These are phyloP conservation scores for Entomyzon cyanotis DNA, from an alignment of 2,113 vertebrate species.

Conservation along the genomic window DNA sequence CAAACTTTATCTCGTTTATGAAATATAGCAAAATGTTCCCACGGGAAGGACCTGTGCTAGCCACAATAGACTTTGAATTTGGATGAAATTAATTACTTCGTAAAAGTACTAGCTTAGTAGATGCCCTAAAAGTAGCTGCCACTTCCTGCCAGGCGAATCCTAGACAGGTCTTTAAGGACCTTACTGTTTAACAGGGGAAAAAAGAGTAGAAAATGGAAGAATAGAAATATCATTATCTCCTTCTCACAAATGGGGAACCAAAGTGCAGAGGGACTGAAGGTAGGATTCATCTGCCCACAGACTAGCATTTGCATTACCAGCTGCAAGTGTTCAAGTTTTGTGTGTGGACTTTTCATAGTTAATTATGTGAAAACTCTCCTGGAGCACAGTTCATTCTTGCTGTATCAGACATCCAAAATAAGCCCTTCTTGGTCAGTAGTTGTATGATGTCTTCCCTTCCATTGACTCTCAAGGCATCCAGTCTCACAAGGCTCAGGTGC, in stretches of 20 bases:
- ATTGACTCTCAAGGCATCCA: not conserved
- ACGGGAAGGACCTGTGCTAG: too few species aligned
- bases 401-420: not conserved
- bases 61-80: not conserved
- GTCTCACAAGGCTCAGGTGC: not conserved
- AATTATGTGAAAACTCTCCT: not conserved
- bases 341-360: not conserved
- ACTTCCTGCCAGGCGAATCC: not conserved
- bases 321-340: not conserved
- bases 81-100: not conserved
- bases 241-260: not conserved
- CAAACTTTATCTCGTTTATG: too few species aligned
- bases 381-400: not conserved
- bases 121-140: not conserved
- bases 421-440: not conserved
- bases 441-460: not conserved
- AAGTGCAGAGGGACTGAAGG: not conserved
- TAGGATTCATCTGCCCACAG: not conserved
- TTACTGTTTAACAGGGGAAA: not conserved
- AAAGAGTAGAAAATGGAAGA: not conserved
- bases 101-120: not conserved
- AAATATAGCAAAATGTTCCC: too few species aligned
- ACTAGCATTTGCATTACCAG: not conserved
- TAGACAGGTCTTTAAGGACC: not conserved
- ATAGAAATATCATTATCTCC: not conserved